Evolutionary conservation across 2,888 invertebrate species (phyloP).

Genomic region (Deroplatys truncata): DNA sequence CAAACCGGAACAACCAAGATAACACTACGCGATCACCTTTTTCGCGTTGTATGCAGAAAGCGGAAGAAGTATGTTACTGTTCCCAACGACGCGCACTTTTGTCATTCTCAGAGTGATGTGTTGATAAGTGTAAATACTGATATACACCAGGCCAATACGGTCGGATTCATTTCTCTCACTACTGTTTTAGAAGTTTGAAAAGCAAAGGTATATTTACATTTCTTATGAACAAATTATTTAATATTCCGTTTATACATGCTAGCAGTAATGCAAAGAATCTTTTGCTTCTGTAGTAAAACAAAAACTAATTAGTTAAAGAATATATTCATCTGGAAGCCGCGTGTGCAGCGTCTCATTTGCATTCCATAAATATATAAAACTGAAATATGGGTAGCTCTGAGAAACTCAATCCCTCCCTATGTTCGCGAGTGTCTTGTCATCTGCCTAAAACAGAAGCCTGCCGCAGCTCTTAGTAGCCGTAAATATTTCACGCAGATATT

Average conservation of each 20-base stretch:
- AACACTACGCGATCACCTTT: too few relatives aligned
- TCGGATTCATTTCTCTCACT: too few relatives aligned
- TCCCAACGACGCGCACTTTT: too few relatives aligned
- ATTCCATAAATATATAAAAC: not conserved
- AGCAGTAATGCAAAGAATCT: not conserved
- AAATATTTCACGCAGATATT: conserved; percentile 26
- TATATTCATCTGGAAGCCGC: not conserved
- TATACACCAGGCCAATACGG: too few relatives aligned
- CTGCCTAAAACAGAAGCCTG: conserved; percentile 7
- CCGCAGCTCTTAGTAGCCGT: conserved; percentile 27
- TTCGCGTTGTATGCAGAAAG: too few relatives aligned
- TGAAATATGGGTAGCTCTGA: not conserved
- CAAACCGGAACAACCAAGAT: too few relatives aligned
- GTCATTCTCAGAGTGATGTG: too few relatives aligned
- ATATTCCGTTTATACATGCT: not conserved
- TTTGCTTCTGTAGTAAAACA: not conserved
- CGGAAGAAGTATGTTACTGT: too few relatives aligned
- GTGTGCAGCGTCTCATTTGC: not conserved
- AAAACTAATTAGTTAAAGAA: not conserved
- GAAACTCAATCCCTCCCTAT: not conserved
- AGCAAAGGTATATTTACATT: too few relatives aligned
- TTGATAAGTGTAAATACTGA: too few relatives aligned
- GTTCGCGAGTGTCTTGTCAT: not conserved
- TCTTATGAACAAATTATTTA: not conserved
- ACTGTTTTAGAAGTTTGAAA: too few relatives aligned